Evolutionary conservation across 2,113 vertebrate genomes (phyloP), one percentile per base, ranked within the genome.

Genomic region (Hiodon alosoides): DNA sequence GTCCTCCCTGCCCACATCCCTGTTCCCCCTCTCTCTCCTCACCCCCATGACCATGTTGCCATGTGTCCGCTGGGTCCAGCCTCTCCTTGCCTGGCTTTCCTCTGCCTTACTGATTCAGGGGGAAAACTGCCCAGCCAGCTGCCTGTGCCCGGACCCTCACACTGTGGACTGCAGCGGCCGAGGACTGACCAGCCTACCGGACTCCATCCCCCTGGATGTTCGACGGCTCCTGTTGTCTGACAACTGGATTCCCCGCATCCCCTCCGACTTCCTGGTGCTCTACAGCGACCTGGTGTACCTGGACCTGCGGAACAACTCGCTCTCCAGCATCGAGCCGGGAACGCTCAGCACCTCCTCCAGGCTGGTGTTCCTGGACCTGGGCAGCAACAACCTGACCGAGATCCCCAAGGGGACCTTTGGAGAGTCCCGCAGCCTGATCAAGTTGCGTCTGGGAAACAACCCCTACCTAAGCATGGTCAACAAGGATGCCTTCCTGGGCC

Each of bases 291-390:
- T 99, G 79, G 93, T 98, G 52, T 98, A 98, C 86, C 80, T 99
- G 89, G 97, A 99, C 90, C 93, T 98, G 79, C 90, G 95, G 83
- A 98, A 99, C 89, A 99, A 99, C 87, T 93, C 96, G 3, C 89
- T 99, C 59, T 92, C 93, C 77, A 85, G 89, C 73, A 92, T 99
- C 82, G 92, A 94, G 83, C 93, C 92, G 50, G 96, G 97, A 74
- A 95, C 95, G 8, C 94, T 99, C 79, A 93, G 93, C 87, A 95
- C 93, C 72, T 95, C 95, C 2, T 93, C 93, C 85, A 93, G 94
- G 82, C 92, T 99, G 79, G 94, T 97, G 67, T 99, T 95, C 79
- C 87, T 98, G 54, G 97, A 98, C 84, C 86, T 99, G 75, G 96
- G 95, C 83, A 94, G 95, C 92, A 99, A 99, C 80, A 95, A 98